phyloP scores from a whole-genome alignment of 1,140 invertebrate species.

The Aplysia californica region DNA sequence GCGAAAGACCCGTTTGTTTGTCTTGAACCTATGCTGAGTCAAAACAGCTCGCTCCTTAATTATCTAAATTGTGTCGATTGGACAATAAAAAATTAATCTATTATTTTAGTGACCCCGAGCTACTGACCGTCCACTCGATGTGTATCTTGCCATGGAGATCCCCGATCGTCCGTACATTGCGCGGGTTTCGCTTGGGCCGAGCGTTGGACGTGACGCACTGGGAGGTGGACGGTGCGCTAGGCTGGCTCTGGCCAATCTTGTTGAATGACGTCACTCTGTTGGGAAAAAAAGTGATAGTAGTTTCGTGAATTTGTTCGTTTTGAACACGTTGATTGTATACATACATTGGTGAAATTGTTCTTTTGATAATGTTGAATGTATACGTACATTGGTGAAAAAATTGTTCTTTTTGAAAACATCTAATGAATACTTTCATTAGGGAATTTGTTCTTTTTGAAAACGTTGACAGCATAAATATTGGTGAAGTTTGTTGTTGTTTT shows the following conservation, averaged over 20 bases:
- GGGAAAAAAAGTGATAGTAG: not conserved
- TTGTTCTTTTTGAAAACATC: too few relatives aligned
- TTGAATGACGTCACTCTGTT: slow-evolving; percentile 88
- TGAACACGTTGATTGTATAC: not conserved
- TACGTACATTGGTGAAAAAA: too few relatives aligned
- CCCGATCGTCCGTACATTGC: slow-evolving; percentile 91
- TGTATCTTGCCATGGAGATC: slow-evolving; percentile 89
- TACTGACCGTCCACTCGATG: slow-evolving; percentile 90
- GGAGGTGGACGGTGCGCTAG: slow-evolving; percentile 38
- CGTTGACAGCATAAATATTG: too few relatives aligned
- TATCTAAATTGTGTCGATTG: too few relatives aligned
- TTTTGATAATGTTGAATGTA: too few relatives aligned
- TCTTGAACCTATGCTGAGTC: not conserved
- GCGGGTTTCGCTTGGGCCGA: slow-evolving; percentile 94
- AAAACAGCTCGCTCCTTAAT: not conserved
- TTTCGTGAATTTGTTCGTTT: not conserved
- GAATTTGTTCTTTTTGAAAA: too few relatives aligned
- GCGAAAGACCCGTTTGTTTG: not conserved
- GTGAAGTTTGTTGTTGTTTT: too few relatives aligned
- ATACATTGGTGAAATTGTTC: not conserved
- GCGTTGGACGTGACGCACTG: slow-evolving; percentile 73
- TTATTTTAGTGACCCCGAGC: too few relatives aligned
- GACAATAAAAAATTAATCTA: not conserved
- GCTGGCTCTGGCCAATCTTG: slow-evolving; percentile 80
- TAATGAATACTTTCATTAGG: too few relatives aligned